A percentile compares a stretch with the other conserved stretches of the same genome.
phyloP scores from a whole-genome alignment of 2,113 vertebrate species.

The Peromyscus polionotus region DNA sequence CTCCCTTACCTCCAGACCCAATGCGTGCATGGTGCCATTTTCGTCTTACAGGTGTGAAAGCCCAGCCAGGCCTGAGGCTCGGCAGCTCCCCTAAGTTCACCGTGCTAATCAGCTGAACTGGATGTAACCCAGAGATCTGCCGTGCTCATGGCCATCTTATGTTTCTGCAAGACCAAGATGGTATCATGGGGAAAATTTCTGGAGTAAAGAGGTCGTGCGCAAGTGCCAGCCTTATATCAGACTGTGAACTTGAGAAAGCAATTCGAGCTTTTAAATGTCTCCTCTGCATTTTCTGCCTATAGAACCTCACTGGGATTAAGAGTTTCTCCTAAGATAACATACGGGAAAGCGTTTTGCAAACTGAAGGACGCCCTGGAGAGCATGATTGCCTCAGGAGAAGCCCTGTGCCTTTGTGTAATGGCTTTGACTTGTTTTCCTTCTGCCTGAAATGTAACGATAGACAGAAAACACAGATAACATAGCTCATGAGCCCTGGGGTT shows the following conservation, averaged over 20 bases:
- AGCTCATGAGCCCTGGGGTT: not conserved
- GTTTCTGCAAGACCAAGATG: not conserved
- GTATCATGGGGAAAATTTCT: not conserved
- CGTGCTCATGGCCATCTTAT: not conserved
- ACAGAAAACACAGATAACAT: not conserved
- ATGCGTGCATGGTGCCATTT: not conserved
- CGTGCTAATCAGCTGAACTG: not conserved
- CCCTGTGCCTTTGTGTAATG: not conserved
- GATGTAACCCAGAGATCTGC: conserved; percentile 6
- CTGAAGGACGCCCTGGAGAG: not conserved
- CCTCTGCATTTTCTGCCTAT: conserved; percentile 17
- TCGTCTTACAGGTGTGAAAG: not conserved
- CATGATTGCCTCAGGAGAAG: not conserved
- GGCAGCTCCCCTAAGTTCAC: conserved; percentile 14
- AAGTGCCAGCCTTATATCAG: not conserved
- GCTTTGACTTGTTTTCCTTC: not conserved
- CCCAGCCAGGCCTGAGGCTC: not conserved
- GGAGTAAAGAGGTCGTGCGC: not conserved
- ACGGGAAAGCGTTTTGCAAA: conserved; percentile 33
- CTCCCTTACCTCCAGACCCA: not conserved
- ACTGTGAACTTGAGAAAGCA: conserved; percentile 43
- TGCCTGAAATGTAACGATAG: not conserved
- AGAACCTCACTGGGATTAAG: conserved; percentile 11
- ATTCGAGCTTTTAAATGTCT: conserved; percentile 35
- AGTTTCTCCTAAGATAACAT: not conserved